Base-by-base conservation (phyloP, 2,888 invertebrate genomes). In the Dasysyrphus albostriatus region DNA sequence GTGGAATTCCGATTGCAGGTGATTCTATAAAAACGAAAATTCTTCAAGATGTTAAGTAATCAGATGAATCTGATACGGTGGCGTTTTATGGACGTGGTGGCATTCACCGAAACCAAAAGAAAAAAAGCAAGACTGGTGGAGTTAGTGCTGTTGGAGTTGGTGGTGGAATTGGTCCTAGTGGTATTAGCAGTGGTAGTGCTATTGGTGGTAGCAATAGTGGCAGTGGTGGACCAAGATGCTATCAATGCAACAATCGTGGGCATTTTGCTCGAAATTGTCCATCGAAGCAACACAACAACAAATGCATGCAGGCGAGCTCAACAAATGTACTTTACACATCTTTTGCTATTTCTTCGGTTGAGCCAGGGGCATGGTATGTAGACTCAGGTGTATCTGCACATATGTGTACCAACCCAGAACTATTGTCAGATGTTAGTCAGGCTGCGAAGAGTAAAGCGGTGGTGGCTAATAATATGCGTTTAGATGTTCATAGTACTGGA, bases 261-360 rank as follows among this genome's bases (percentile, higher is more conserved):
- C 69, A 54, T 24, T 54, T 70, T 54, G 69, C 54, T 29, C 9
- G 24, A 39, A 70, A 70, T 70, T 54, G 69, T 37, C 24, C 54
- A 51, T 49, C 37, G 8, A 49, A 37, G 19, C 49, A 49, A 19
- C 24, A 6, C 0, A 49, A 49, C 47, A 49, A 49, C 16, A 49
- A 49, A 49, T 49, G 47, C 47, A 49, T 16, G 47, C 47, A 49
- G 7, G 47, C 47, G n/a, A 49, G 16, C 7, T 49, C 16, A 19
- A n/a, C n/a, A 2, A 49, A 49, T 49, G 47, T 49, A 37, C 10
- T 44, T 1, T 16, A 44, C 6, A 44, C 44, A 44, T n/a, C 44
- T 2, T 44, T n/a, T n/a, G 14, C 76, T 90, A 56, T 54, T 24
- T 54, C 54, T 12, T 29, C 72, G 90, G n/a, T 89, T 89, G 10